Evolutionary conservation across 64 coral and sea anemone genomes (phyloP).

Genomic region (Actinia tenebrosa): DNA sequence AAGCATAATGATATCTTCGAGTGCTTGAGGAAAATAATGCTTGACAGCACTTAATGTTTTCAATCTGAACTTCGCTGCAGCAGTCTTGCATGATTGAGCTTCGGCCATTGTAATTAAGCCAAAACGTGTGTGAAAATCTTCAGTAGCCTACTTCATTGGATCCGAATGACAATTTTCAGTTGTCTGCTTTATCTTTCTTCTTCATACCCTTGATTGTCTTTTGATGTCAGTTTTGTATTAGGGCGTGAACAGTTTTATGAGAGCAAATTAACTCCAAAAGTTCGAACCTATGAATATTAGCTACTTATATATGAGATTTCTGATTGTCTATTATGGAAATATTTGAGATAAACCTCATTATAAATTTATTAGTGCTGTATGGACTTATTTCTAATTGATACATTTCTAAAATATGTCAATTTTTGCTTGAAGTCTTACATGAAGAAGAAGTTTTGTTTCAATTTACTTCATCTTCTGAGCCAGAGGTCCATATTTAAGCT

Average conservation of each 20-base stretch:
- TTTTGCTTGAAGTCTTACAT: not conserved
- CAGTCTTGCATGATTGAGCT: not conserved
- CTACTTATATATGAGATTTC: not conserved
- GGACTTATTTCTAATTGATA: not conserved
- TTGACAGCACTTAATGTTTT: not conserved
- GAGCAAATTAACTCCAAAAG: not conserved
- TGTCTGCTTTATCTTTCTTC: not conserved
- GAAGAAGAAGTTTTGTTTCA: too few species aligned
- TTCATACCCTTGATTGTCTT: not conserved
- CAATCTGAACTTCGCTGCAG: not conserved
- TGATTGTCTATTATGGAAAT: not conserved
- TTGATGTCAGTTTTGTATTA: not conserved
- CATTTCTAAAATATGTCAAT: not conserved
- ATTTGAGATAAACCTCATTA: not conserved
- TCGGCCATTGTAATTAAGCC: not conserved
- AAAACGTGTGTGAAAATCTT: not conserved
- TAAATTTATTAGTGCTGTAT: not conserved
- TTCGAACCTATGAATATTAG: not conserved
- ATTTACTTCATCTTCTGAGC: too few species aligned
- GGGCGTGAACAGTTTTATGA: not conserved
- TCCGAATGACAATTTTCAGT: not conserved
- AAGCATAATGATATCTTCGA: not conserved
- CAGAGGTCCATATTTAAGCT: too few species aligned
- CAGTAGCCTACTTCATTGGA: not conserved
- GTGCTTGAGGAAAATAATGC: not conserved